Percentiles rank a stretch among this genome's conserved stretches.
phyloP scores from a whole-genome alignment of 1,140 invertebrate species.

The Phymorhynchus buccinoides region DNA sequence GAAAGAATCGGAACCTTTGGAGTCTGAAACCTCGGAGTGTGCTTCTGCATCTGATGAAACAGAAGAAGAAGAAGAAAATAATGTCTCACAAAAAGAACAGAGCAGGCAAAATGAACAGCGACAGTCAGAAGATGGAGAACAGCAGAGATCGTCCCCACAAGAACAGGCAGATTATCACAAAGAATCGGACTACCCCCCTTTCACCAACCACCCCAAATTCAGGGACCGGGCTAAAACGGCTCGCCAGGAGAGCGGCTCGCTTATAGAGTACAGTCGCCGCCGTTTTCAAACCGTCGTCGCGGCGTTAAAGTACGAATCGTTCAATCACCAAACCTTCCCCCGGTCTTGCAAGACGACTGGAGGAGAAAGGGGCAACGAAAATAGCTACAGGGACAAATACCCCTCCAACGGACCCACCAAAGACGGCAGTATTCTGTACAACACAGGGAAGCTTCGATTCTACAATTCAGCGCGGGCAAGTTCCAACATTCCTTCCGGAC shows the following conservation, averaged over 20 bases:
- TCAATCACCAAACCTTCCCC: neutral
- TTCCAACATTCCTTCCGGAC: neutral
- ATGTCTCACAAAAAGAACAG: no score
- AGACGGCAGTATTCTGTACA: slow-evolving; percentile 28
- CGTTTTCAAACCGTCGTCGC: slow-evolving; percentile 16
- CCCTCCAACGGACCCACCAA: slow-evolving; percentile 22
- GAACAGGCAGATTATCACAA: no score
- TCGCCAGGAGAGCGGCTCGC: neutral
- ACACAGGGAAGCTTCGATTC: neutral
- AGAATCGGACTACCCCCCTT: neutral
- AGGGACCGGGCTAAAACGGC: neutral
- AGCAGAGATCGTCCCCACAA: no score
- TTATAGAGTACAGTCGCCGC: slow-evolving; percentile 8
- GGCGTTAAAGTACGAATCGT: no score
- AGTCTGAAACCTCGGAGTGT: no score
- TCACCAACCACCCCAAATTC: neutral
- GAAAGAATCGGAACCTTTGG: no score
- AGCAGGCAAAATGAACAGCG: no score
- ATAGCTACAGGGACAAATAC: no score
- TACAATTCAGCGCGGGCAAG: neutral
- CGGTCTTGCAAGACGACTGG: neutral
- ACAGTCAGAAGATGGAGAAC: no score
- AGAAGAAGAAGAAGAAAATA: no score
- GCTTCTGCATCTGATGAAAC: no score
- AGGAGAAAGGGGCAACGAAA: neutral